Base-by-base conservation (phyloP, 30 jellyfish, hydroid and myxozoan genomes). In the Phacellophora camtschatica region DNA sequence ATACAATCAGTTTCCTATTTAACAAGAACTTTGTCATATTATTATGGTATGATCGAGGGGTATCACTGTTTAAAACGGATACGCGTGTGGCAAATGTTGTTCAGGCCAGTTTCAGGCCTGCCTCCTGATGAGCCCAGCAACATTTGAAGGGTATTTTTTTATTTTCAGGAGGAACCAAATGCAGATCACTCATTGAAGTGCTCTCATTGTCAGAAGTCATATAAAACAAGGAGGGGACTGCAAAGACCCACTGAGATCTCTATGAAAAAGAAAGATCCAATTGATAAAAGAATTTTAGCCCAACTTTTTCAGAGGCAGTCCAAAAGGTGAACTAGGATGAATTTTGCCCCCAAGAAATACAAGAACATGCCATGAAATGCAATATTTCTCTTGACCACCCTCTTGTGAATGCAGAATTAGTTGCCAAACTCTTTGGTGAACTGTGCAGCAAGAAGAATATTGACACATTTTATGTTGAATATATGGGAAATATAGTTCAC, bases 181-280 rank as follows among this genome's bases (percentile, higher is more conserved):
- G 29, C 59, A 25, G 80, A 66, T 39, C 63, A 64, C 12, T 66
- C 66, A 66, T 30, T 66, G 30, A 66, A 41, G 54, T 66, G 80
- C 20, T 25, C 80, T 35, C 59, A 66, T 66, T 66, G 33, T 66
- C 6, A 66, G 63, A 66, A 41, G 80, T 16, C 37, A 8, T 35
- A 66, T 41, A 66, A 66, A 24, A 66, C 80, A 66, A 33, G 80
- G 19, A 66, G 66, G 66, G 80, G 80, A 33, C 78, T 66, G 63
- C 19, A 33, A 31, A 66, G 30, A 66, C 66, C 32, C 80, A 35
- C 80, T 4, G 59, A 35, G 80, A 66, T 42, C 32, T 66, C 63
- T 41, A 66, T 4, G 2, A 66, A 66, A 22, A 42, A 66, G 80
- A 66, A 66, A 66, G 30, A 33, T 2, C 80, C 80, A 2, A 24